These are phyloP conservation scores for Imbricaverruca yamaguchii DNA, from an alignment of 2,888 invertebrate genomes.

Conservation along the genomic window DNA sequence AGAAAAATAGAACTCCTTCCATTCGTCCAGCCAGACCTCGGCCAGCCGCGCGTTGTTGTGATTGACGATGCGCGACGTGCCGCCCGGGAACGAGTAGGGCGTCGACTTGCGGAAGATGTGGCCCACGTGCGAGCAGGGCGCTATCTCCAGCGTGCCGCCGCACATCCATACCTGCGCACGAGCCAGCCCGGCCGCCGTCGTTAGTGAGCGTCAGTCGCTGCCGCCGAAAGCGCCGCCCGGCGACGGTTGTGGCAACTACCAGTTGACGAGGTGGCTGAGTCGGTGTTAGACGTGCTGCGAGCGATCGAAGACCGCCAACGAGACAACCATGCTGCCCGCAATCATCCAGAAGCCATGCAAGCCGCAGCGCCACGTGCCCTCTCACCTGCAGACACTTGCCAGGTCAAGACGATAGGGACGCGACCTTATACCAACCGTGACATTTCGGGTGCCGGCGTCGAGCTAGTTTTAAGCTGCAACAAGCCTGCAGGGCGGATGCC, in stretches of 20 bases:
- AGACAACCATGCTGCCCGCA: background rate
- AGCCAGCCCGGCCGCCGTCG: background rate
- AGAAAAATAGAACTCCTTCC: slow-evolving; percentile 98
- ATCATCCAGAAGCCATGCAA: background rate
- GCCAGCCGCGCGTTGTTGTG: slow-evolving; percentile 98
- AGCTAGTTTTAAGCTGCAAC: no score
- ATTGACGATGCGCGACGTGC: slow-evolving; percentile 92
- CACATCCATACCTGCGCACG: slow-evolving; percentile 87
- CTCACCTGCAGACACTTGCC: background rate
- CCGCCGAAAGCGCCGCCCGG: background rate
- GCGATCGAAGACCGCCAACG: background rate
- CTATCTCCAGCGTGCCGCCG: slow-evolving; percentile 87
- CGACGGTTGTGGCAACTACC: background rate
- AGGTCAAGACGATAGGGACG: background rate
- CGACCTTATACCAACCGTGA: no score
- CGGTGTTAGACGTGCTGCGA: background rate
- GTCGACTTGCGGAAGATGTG: slow-evolving; percentile 97
- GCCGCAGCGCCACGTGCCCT: background rate
- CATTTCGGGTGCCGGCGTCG: no score
- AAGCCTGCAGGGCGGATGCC: no score
- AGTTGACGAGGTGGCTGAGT: background rate
- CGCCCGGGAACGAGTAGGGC: slow-evolving; percentile 97
- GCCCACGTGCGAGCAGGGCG: slow-evolving; percentile 90
- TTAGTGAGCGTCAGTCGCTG: background rate
- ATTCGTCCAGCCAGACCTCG: slow-evolving; percentile 98